Evolutionary conservation across 2,797 vertebrate species (phyloP).

Genomic region (Champsocephalus gunnari): DNA sequence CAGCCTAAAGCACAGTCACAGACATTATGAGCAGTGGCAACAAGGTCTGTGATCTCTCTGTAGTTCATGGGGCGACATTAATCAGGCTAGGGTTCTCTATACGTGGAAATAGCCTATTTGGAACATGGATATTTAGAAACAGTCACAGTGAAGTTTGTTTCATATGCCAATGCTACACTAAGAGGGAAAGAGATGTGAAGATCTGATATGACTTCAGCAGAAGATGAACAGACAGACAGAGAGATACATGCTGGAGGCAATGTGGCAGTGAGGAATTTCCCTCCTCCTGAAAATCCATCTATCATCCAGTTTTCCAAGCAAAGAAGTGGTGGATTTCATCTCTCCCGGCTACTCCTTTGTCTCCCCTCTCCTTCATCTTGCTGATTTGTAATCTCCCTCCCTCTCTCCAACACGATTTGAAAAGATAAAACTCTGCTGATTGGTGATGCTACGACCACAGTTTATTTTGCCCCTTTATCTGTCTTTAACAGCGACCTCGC

Average conservation of each 20-base stretch:
- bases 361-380: conserved; percentile 50
- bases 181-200: conserved; percentile 17
- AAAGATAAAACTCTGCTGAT: conserved; percentile 62
- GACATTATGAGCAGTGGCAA: conserved; percentile 1
- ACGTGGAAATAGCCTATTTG: neutral
- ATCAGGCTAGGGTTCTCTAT: neutral
- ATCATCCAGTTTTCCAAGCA: conserved; percentile 61
- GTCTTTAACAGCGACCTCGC: conserved; percentile 50
- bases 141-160: conserved; percentile 5
- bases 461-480: conserved; percentile 61
- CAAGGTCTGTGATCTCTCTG: neutral
- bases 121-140: conserved; percentile 28
- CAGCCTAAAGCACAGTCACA: conserved; percentile 27
- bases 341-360: conserved; percentile 53
- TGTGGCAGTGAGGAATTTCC: conserved; percentile 67
- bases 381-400: conserved; percentile 51
- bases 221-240: conserved; percentile 29
- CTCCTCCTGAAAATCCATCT: conserved; percentile 66
- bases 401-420: conserved; percentile 49
- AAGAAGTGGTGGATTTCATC: conserved; percentile 66
- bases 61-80: neutral
- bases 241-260: conserved; percentile 39
- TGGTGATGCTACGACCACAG: conserved; percentile 56
- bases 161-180: neutral
- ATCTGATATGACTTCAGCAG: conserved; percentile 19